phyloP scores from a whole-genome alignment of 2,888 invertebrate genomes.

The Zaprionus lineosus region DNA sequence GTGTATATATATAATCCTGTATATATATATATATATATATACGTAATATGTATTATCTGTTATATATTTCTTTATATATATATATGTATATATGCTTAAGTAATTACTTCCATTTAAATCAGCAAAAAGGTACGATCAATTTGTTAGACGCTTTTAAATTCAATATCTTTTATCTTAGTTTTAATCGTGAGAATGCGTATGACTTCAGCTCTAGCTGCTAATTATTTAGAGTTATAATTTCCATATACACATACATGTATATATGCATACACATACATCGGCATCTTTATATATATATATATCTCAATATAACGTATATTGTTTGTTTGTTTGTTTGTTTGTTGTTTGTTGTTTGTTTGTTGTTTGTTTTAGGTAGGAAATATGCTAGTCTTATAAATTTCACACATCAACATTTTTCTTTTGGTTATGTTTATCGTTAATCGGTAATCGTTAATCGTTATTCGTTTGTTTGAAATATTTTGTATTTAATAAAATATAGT shows the following conservation, averaged over 20 bases:
- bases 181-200: constrained; percentile 45
- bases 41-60: constrained; percentile 5
- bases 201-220: constrained; percentile 63
- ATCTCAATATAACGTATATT: constrained; percentile 55
- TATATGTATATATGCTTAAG: constrained; percentile 13
- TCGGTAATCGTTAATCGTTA: too few relatives aligned
- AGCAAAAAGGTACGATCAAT: constrained; percentile 75
- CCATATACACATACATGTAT: constrained; percentile 24
- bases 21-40: constrained; percentile 19
- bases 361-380: constrained; percentile 77
- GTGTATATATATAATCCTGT: not conserved
- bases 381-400: constrained; percentile 81
- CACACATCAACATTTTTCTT: constrained; percentile 80
- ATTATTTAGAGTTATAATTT: constrained; percentile 37
- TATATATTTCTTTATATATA: constrained; percentile 22
- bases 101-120: constrained; percentile 50
- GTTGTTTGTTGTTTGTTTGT: constrained; percentile 21
- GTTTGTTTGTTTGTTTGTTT: constrained; percentile 23
- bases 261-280: constrained; percentile 11
- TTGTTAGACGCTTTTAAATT: constrained; percentile 60
- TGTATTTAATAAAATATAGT: constrained; percentile 64
- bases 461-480: constrained; percentile 57
- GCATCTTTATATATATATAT: constrained; percentile 27
- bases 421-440: constrained; percentile 42
- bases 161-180: constrained; percentile 47